Percentiles rank a stretch among this genome's conserved stretches.
phyloP scores from a whole-genome alignment of 2,797 vertebrate species.

The Coranthus polyacanthus region DNA sequence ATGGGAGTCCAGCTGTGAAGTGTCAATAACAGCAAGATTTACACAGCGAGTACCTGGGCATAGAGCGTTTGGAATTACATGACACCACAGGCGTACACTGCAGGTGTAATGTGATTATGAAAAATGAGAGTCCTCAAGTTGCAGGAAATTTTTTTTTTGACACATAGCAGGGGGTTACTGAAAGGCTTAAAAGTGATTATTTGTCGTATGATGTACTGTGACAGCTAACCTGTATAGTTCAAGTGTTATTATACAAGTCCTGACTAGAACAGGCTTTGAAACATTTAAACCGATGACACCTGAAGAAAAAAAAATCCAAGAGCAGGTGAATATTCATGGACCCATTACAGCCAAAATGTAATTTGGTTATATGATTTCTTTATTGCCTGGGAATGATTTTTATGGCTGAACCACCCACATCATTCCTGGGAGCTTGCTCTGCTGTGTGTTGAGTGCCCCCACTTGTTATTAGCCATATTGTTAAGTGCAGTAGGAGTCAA shows the following conservation, averaged over 20 bases:
- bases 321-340: conserved; percentile 30
- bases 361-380: conserved; percentile 45
- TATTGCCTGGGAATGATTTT: conserved; percentile 55
- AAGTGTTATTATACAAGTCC: background rate
- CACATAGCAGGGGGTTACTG: conserved; percentile 9
- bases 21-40: conserved; percentile 54
- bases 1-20: conserved; percentile 30
- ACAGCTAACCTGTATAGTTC: background rate
- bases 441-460: conserved; percentile 60
- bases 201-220: background rate
- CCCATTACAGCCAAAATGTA: conserved; percentile 29
- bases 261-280: background rate
- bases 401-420: conserved; percentile 59
- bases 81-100: background rate
- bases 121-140: conserved; percentile 35
- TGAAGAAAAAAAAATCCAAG: conserved; percentile 19
- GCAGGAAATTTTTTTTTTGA: conserved; percentile 23
- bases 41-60: conserved; percentile 3
- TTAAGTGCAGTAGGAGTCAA: conserved; percentile 59
- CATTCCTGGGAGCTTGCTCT: conserved; percentile 47
- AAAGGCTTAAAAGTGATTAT: conserved; percentile 3
- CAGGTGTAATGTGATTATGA: conserved; percentile 54
- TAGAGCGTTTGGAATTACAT: conserved; percentile 4
- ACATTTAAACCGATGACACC: conserved; percentile 12
- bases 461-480: conserved; percentile 57